Conservation (phyloP, 2,797 vertebrate species). For the Aphelocoma californica region DNA sequence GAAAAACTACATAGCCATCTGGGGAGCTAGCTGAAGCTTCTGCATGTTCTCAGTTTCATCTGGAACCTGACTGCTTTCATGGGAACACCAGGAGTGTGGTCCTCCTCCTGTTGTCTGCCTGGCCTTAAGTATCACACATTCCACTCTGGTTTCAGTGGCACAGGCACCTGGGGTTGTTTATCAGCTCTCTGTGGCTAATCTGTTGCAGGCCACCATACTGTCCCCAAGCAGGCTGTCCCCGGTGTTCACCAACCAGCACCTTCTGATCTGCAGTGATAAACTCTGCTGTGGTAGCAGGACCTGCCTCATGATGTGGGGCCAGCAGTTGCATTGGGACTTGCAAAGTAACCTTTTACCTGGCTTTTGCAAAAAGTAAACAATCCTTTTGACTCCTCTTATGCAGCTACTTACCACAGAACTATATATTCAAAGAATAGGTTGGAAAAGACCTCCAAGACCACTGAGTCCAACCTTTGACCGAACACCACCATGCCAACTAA, state of each 20-base stretch:
- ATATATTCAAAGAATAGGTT: not conserved
- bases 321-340: not conserved
- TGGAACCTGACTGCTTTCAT: not conserved
- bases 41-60: not conserved
- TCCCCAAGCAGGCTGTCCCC: not conserved
- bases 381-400: not conserved
- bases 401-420: not conserved
- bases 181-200: not conserved
- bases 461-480: not conserved
- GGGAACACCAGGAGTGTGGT: not conserved
- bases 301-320: accelerated
- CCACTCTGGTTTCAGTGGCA: not conserved
- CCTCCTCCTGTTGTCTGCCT: not conserved
- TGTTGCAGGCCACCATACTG: not conserved
- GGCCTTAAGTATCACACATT: not conserved
- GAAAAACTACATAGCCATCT: accelerated
- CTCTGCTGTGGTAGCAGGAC: not conserved
- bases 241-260: not conserved
- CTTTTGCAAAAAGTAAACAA: not conserved
- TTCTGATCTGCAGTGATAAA: not conserved
- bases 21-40: not conserved
- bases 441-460: not conserved
- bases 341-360: not conserved
- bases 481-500: not conserved
- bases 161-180: accelerated